phyloP scores from a whole-genome alignment of 2,888 invertebrate genomes.

The Agrotis ipsilon region DNA sequence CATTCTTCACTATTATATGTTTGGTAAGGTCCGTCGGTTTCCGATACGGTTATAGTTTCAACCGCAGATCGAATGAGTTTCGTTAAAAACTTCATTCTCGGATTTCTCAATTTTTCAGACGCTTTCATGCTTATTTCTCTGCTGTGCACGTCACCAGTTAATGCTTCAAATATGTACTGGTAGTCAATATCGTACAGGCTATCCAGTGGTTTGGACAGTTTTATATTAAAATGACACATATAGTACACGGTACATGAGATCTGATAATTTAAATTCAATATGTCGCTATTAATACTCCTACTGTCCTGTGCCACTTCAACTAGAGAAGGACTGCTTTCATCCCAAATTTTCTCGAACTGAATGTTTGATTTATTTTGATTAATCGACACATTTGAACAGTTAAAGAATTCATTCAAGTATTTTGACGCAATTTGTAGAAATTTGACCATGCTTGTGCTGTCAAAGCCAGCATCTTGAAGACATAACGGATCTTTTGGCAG shows the following conservation, averaged over 20 bases:
- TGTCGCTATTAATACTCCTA: slow-evolving; percentile 93
- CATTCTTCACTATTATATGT: slow-evolving; percentile 84
- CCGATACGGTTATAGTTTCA: slow-evolving; percentile 93
- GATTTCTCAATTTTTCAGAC: slow-evolving; percentile 93
- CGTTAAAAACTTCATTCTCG: slow-evolving; percentile 94
- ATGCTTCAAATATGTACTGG: slow-evolving; percentile 90
- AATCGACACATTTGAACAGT: slow-evolving; percentile 81
- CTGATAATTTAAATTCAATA: slow-evolving; percentile 95
- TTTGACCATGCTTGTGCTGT: slow-evolving; percentile 91
- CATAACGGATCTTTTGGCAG: slow-evolving; percentile 96
- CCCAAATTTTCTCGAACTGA: slow-evolving; percentile 93
- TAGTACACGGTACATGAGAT: slow-evolving; percentile 94
- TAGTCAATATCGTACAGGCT: slow-evolving; percentile 95
- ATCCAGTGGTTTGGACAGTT: slow-evolving; percentile 93
- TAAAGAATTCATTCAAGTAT: slow-evolving; percentile 87
- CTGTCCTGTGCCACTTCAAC: slow-evolving; percentile 95
- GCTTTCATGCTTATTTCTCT: slow-evolving; percentile 92
- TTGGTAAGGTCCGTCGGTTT: slow-evolving; percentile 87
- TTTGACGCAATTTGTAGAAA: slow-evolving; percentile 86
- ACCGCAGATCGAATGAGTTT: slow-evolving; percentile 94
- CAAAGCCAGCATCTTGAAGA: slow-evolving; percentile 94
- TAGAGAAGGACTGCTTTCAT: slow-evolving; percentile 93
- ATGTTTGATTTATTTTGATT: slow-evolving; percentile 83
- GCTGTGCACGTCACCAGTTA: slow-evolving; percentile 82
- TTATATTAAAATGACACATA: slow-evolving; percentile 95